These are phyloP conservation scores for Hippocampus abdominalis DNA, from an alignment of 2,113 vertebrate genomes.

Conservation along the genomic window DNA sequence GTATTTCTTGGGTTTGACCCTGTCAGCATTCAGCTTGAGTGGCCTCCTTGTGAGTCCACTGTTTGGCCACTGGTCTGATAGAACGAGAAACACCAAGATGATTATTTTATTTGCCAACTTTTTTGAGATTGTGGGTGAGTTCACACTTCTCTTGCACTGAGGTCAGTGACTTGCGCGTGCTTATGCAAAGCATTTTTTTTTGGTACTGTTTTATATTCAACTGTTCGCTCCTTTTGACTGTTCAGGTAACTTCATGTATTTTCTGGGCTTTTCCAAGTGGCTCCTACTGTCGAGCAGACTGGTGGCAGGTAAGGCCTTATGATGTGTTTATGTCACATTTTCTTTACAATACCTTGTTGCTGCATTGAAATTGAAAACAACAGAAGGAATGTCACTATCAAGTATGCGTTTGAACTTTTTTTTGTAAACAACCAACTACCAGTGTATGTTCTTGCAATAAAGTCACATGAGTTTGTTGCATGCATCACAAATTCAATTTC, in stretches of 20 bases:
- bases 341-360: neutral
- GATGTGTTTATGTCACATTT: neutral
- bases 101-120: conserved; percentile 77
- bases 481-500: neutral
- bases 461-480: neutral
- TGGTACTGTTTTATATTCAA: neutral
- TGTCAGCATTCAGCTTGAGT: conserved; percentile 79
- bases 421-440: neutral
- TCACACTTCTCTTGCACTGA: neutral
- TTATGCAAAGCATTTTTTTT: neutral
- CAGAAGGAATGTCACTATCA: no score
- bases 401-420: no score
- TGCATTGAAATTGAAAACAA: no score
- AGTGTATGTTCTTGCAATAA: neutral
- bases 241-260: conserved; percentile 83
- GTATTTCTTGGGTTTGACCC: conserved; percentile 77
- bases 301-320: conserved; percentile 71
- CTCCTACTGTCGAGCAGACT: conserved; percentile 78
- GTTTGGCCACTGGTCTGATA: conserved; percentile 78
- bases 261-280: conserved; percentile 81
- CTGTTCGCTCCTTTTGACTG: neutral
- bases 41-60: conserved; percentile 75
- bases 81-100: conserved; percentile 70
- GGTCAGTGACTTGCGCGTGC: neutral
- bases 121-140: conserved; percentile 79